Base-by-base conservation (phyloP, 2,888 invertebrate species). In the Linhomoeus sp. region DNA sequence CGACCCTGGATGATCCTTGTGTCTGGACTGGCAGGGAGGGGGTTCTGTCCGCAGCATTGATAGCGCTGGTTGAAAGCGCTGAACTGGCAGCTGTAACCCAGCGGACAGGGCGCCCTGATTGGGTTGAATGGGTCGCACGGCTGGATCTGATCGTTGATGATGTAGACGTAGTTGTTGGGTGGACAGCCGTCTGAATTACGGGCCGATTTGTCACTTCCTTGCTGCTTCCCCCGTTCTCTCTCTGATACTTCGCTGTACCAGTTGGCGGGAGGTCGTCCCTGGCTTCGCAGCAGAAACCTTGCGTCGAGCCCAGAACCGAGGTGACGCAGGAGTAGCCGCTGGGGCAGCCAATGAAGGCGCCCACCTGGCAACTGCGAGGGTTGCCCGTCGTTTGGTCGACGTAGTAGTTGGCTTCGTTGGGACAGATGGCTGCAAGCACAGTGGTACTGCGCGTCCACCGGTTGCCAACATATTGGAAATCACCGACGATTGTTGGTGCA, bases 311-410 rank as follows among this genome's bases (percentile, higher is more conserved):
- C 7, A 5, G 7, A 24, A 41, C 17, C 12, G 55, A 54, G 39
- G 59, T 44, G 45, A 62, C 61, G 49, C 62, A 62, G 12, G 57
- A 57, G 49, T 58, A 62, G 37, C 62, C 62, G 19, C 47, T 45
- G 33, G 59, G 59, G 46, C 62, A 62, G 37, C 23, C 23, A 14
- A 20, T 25, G 25, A 37, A 33, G 14, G 35, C 33, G 22, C 45
- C 39, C 47, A 61, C 57, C n/a, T 56, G 57, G 47, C 60, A 61
- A 9, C 58, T 50, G 40, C 58, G 57, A 12, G 59, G 56, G 19
- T 50, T 52, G 48, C 59, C 59, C 39, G 58, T 57, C 19, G 9
- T 19, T 12, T 9, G 29, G 39, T 45, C 37, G 17, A 3, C n/a
- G 19, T n/a, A 19, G 39, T 17, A 45, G 7, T 25, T 19, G 19